These are phyloP conservation scores for Proales similis DNA, from an alignment of 1,140 invertebrate species.

Conservation along the genomic window DNA sequence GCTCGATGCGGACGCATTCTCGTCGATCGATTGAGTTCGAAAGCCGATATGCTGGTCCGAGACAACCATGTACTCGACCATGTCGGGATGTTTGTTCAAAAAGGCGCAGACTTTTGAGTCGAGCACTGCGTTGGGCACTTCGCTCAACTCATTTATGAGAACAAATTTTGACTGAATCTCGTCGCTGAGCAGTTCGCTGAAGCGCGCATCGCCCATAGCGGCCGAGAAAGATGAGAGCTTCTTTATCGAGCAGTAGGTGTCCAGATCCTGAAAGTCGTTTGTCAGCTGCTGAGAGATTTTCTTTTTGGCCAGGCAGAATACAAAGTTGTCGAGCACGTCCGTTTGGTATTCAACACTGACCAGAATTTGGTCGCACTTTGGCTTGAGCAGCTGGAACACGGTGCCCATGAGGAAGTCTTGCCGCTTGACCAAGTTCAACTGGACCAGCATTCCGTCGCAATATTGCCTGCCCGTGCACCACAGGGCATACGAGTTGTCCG, in stretches of 20 bases:
- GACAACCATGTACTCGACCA: slow-evolving; percentile 91
- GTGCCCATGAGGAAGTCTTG: slow-evolving; percentile 80
- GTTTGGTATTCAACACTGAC: slow-evolving; percentile 46
- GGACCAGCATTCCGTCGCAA: slow-evolving; percentile 91
- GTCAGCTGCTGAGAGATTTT: slow-evolving; percentile 72
- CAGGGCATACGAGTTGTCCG: slow-evolving; percentile 83
- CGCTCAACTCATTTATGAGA: slow-evolving; percentile 79
- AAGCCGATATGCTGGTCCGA: slow-evolving; percentile 85
- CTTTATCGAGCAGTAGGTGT: slow-evolving; percentile 78
- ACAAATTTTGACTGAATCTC: slow-evolving; percentile 70
- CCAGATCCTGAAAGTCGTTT: slow-evolving; percentile 62
- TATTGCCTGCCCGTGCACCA: slow-evolving; percentile 90
- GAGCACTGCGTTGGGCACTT: slow-evolving; percentile 71
- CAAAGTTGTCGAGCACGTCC: slow-evolving; percentile 82
- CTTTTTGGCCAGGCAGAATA: slow-evolving; percentile 81
- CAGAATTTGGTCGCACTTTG: slow-evolving; percentile 64
- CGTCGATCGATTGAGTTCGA: slow-evolving; percentile 74
- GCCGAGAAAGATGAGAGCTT: slow-evolving; percentile 50
- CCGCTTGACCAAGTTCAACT: slow-evolving; percentile 85
- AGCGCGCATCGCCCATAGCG: slow-evolving; percentile 5
- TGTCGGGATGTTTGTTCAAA: slow-evolving; percentile 57
- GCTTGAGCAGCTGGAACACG: slow-evolving; percentile 57
- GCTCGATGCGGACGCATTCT: slow-evolving; percentile 18
- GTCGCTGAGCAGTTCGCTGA: slow-evolving; percentile 66
- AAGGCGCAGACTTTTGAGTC: slow-evolving; percentile 65